Conservation (phyloP, 2,888 invertebrate genomes). For the Mellilla xanthometata region DNA sequence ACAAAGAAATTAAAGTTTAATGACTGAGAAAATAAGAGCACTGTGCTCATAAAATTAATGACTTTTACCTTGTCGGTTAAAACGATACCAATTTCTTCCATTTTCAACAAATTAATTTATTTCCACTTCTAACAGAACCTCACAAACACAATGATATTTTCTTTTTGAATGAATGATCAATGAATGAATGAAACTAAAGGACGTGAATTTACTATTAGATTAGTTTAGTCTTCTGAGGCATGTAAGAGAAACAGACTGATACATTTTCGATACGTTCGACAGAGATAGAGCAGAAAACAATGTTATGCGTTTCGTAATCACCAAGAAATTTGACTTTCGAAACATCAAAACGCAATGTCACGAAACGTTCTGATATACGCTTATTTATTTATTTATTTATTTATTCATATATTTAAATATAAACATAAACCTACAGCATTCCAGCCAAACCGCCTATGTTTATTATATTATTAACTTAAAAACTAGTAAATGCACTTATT, state of each 20-base stretch:
- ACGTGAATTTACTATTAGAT: not conserved
- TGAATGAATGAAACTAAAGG: conserved; percentile 1
- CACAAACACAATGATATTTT: conserved; percentile 5
- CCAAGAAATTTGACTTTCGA: too few relatives aligned
- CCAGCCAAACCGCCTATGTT: too few relatives aligned
- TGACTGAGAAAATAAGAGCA: not conserved
- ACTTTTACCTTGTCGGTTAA: conserved; percentile 89
- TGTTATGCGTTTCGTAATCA: too few relatives aligned
- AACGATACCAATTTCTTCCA: conserved; percentile 93
- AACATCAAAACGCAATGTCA: conserved; percentile 46
- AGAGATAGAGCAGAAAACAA: not conserved
- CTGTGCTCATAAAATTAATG: not conserved
- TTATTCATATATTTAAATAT: too few relatives aligned
- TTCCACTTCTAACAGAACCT: conserved; percentile 6
- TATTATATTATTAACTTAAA: too few relatives aligned
- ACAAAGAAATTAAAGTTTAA: conserved; percentile 10
- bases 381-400: too few relatives aligned
- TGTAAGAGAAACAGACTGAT: too few relatives aligned
- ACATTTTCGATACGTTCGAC: not conserved
- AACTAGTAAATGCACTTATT: too few relatives aligned
- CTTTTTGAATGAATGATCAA: conserved; percentile 1
- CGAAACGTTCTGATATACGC: conserved; percentile 32
- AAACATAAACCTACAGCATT: too few relatives aligned
- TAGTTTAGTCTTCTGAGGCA: not conserved
- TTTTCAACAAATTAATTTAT: conserved; percentile 48